Base-by-base conservation (phyloP, 1,140 invertebrate genomes). In the Euura lappo region DNA sequence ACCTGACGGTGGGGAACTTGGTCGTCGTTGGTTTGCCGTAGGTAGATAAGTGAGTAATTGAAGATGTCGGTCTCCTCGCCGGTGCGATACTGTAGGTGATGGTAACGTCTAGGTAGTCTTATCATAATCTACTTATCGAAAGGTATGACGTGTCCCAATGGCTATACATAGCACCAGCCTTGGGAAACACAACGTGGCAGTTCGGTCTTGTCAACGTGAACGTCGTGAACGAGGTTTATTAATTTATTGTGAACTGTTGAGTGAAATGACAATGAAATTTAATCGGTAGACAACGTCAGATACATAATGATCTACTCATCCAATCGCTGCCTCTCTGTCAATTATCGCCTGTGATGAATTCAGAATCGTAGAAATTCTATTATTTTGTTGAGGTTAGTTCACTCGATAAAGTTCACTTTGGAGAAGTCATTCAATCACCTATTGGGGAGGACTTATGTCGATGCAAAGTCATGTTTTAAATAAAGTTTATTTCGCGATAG, bases 131-230 rank as follows among this genome's bases (percentile, higher is more conserved):
- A 28, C 0, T 28, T 28, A 28, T 28, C 28, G 1, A 28, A 28
- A 28, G 28, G 28, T 28, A 28, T 60, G 51, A 60, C 51, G 51
- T 60, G 51, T 60, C 51, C 51, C 51, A 60, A 60, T 28, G 47
- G 51, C 51, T 0, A 28, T 28, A 28, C 28, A 28, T 28, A 28
- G 0, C 28, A 28, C 28, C 13, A 60, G 13, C 51, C 51, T 60
- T 60, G 51, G 51, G 13, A 60, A 60, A 60, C 51, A 60, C 51
- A 60, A 60, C 51, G 51, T 60, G 51, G 51, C 51, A 60, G 3
- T n/a, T 60, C 51, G 6, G 51, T n/a, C 51, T 60, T 60, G 51
- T 60, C 6, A 60, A 60, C 13, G 51, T 28, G 28, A 60, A 60
- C 6, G 11, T 6, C 13, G 51, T 28, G 28, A 60, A 60, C 6